Conservation (phyloP, 2,797 vertebrate species). For the Halcyon leucocephala region DNA sequence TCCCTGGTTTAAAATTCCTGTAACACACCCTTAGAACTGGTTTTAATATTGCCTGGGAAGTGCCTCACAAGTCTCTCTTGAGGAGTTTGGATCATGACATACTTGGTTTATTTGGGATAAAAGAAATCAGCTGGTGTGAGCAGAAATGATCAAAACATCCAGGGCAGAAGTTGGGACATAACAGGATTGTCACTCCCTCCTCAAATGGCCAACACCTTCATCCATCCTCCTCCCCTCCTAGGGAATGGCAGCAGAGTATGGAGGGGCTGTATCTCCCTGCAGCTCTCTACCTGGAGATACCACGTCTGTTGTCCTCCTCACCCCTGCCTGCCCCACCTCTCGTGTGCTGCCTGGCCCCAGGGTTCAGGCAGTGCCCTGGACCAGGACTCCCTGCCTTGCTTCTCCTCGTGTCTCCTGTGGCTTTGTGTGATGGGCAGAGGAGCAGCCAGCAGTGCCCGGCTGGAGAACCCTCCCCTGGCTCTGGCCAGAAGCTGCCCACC, state of each 20-base stretch:
- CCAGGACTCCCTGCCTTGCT: background rate
- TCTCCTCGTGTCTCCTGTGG: background rate
- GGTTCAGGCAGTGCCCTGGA: fast-evolving
- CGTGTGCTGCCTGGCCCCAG: background rate
- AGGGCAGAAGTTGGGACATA: background rate
- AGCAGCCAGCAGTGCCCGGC: background rate
- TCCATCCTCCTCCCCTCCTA: background rate
- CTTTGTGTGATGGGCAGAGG: background rate
- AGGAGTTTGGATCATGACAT: background rate
- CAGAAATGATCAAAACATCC: background rate
- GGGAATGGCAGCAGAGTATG: background rate
- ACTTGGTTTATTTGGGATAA: background rate
- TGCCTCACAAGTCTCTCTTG: background rate
- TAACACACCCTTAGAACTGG: background rate
- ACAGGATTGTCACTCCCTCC: background rate
- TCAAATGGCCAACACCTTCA: background rate
- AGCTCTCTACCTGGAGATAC: background rate
- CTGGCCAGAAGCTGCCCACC: fast-evolving
- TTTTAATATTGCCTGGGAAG: background rate
- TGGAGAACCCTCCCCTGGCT: background rate
- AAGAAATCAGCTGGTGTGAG: background rate
- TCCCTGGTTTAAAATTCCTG: background rate
- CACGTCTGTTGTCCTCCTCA: fast-evolving
- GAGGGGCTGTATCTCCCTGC: background rate
- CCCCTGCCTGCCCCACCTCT: background rate